Conservation (phyloP, 2,797 vertebrate species). For the Lithobates pipiens region DNA sequence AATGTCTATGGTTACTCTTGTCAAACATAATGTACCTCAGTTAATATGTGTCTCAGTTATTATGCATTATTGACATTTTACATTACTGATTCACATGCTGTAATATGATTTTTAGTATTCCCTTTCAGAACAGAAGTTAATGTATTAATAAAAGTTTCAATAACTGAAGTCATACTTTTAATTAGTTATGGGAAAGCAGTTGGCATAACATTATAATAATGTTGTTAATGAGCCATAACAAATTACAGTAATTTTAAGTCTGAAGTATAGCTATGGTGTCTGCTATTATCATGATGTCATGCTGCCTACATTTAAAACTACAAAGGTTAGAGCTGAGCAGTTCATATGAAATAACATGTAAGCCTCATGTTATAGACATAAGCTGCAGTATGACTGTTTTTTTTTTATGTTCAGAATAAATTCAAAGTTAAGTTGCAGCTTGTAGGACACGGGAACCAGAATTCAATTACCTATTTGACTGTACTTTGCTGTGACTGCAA, state of each 20-base stretch:
- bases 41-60: too few relatives aligned
- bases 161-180: not conserved
- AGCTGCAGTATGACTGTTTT: not conserved
- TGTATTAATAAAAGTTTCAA: not conserved
- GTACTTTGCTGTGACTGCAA: conserved; percentile 41
- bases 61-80: too few relatives aligned
- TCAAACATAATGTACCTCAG: too few relatives aligned
- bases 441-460: conserved; percentile 14
- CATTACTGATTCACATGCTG: too few relatives aligned
- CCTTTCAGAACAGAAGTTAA: too few relatives aligned
- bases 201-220: conserved; percentile 4
- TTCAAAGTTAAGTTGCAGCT: conserved; percentile 36
- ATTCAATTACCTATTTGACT: conserved; percentile 49
- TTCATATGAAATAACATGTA: conserved; percentile 12
- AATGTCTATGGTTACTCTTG: too few relatives aligned
- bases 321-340: conserved; percentile 27
- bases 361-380: conserved; percentile 21
- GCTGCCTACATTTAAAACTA: not conserved
- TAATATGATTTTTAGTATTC: too few relatives aligned
- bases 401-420: conserved; percentile 32
- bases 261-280: not conserved
- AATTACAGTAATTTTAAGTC: too few relatives aligned
- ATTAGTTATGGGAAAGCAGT: not conserved
- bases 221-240: not conserved
- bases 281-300: not conserved